These are phyloP conservation scores for Corythucha ciliata DNA, from an alignment of 2,888 invertebrate species.

Conservation along the genomic window DNA sequence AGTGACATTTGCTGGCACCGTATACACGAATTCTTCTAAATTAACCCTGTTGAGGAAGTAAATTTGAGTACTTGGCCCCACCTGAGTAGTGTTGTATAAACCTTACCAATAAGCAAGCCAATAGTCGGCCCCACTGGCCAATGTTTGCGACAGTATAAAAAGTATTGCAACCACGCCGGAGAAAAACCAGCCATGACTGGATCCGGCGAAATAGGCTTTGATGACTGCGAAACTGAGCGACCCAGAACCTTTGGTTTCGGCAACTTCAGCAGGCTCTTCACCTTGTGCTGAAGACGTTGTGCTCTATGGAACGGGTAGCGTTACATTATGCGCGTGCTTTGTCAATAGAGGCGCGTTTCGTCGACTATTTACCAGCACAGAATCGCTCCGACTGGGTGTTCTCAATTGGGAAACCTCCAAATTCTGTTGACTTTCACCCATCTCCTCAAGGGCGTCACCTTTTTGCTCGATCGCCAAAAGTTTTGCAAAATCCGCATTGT, in stretches of 20 bases:
- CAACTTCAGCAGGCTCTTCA: constrained; percentile 38
- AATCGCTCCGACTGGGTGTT: constrained; percentile 4
- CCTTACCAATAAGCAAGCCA: constrained; percentile 64
- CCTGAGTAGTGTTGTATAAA: neutral
- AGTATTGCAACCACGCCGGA: constrained; percentile 52
- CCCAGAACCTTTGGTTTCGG: constrained; percentile 54
- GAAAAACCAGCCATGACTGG: constrained; percentile 58
- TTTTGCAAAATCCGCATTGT: constrained; percentile 68
- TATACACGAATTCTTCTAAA: constrained; percentile 31
- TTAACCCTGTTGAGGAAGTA: constrained; percentile 52
- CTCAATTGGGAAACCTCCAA: neutral
- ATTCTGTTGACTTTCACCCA: neutral
- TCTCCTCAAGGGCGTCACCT: neutral
- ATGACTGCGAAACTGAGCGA: constrained; percentile 55
- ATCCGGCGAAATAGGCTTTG: constrained; percentile 53
- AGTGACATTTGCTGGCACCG: neutral
- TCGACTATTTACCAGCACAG: constrained; percentile 10
- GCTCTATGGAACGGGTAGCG: constrained; percentile 30
- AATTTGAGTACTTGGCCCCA: neutral
- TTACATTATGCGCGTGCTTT: neutral
- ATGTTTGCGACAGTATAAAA: constrained; percentile 51
- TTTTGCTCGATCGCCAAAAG: constrained; percentile 50
- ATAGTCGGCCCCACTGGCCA: constrained; percentile 56
- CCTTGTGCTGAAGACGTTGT: constrained; percentile 32
- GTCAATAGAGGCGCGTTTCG: neutral